Evolutionary conservation across 2,113 vertebrate species (phyloP).

Genomic region (Thamnaconus septentrionalis): DNA sequence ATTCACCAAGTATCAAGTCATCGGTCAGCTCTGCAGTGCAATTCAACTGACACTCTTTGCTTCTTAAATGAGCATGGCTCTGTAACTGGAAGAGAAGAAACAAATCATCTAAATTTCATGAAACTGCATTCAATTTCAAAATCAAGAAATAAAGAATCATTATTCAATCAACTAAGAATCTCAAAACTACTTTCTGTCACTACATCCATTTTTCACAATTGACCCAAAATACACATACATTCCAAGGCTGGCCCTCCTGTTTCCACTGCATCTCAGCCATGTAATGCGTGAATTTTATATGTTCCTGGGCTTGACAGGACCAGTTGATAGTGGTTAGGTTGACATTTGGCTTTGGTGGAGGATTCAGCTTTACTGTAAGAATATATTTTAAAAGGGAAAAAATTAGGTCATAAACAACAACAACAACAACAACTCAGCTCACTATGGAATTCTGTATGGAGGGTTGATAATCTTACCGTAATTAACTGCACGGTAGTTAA

Average conservation of each 20-base stretch:
- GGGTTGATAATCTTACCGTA: no score
- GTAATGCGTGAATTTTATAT: accelerated
- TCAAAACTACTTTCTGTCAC: not conserved
- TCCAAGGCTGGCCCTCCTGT: slow-evolving; percentile 32
- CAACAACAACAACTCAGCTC: no score
- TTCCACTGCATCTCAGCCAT: slow-evolving; percentile 40
- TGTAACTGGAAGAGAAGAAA: not conserved
- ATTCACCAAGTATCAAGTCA: not conserved
- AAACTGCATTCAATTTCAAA: no score
- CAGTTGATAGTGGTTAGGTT: slow-evolving; percentile 28
- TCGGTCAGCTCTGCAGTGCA: not conserved
- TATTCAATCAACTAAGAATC: no score
- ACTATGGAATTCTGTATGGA: no score
- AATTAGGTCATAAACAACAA: no score
- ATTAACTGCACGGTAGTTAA: no score
- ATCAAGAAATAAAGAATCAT: no score
- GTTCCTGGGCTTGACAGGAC: accelerated
- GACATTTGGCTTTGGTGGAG: slow-evolving; percentile 16
- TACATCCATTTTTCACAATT: no score
- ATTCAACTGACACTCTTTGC: accelerated
- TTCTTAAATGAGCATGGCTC: not conserved
- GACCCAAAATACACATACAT: slow-evolving; percentile 31
- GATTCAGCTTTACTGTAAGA: slow-evolving; percentile 54
- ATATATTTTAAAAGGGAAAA: accelerated
- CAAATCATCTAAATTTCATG: no score